Evolutionary conservation across 2,797 vertebrate species (phyloP), one percentile per base, ranked within the genome.

Genomic region (Rhinoraja longicauda): DNA sequence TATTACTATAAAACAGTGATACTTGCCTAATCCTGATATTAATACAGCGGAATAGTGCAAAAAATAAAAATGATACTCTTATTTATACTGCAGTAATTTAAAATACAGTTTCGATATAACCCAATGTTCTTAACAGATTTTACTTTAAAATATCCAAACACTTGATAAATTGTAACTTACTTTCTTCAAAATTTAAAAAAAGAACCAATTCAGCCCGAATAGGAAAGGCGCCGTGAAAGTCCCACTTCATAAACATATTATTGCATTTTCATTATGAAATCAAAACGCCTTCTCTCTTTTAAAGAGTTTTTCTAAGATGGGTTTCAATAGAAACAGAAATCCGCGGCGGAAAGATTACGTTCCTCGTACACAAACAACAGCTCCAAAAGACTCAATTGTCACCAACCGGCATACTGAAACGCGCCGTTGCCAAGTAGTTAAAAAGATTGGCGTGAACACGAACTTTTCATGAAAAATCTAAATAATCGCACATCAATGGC

Each of bases 361-460:
- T 21, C 62, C 5, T 88, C 84, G 24, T 62, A 88, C 62, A 67
- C 36, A 88, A 32, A 26, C 57, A 59, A 88, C 84, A 88, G 84
- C 67, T 67, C n/a, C 64, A 88, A 88, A 88, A 88, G 84, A 88
- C 67, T 88, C 84, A 88, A 88, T 67, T 36, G 62, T 88, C 84
- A 67, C 84, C 62, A 24, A 7, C 15, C 59, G 88, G 84, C 84
- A 0, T 7, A 36, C 59, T 17, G 59, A 64, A 67, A 67, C 59
- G 67, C n/a, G 21, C 67, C 62, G 62, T 62, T 67, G 84, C 62
- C 84, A 88, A 84, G 53, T 59, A 5, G 53, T 84, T 59, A 64
- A 36, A 90, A 90, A 92, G 90, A n/a, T 72, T 91, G 70, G 45
- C 26, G 70, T 73, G 36, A 88, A 64, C 17, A 32, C 84, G 21